Conservation (phyloP, 1,140 invertebrate species). For the Lordiphosa stackelbergi region DNA sequence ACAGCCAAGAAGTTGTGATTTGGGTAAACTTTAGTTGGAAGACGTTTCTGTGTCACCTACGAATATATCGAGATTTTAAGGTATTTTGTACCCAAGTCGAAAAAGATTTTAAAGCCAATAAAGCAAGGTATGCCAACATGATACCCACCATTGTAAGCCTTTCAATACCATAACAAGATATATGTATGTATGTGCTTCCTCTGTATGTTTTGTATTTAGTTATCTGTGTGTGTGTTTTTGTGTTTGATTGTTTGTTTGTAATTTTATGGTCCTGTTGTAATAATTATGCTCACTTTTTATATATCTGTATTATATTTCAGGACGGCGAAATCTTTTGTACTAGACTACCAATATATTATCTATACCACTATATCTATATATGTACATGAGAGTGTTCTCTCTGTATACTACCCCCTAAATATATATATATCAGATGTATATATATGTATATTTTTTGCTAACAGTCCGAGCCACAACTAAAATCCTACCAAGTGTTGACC, state of each 20-base stretch:
- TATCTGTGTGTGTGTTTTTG: constrained; percentile 32
- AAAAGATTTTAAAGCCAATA: no score
- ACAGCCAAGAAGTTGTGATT: no score
- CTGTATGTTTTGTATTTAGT: constrained; percentile 34
- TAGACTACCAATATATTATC: constrained; percentile 75
- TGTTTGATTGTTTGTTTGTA: constrained; percentile 42
- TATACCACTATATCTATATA: constrained; percentile 33
- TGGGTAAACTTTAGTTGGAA: no score
- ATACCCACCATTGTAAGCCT: no score
- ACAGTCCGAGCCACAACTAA: constrained; percentile 41
- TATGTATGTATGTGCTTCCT: constrained; percentile 13
- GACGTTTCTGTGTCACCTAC: no score
- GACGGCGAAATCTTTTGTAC: constrained; percentile 80
- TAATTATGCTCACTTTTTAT: constrained; percentile 74
- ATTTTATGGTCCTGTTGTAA: constrained; percentile 62
- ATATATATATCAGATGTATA: constrained; percentile 34
- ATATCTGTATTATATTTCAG: constrained; percentile 80
- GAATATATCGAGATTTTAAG: no score
- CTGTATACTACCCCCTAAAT: constrained; percentile 13
- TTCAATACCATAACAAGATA: no score
- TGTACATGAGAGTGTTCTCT: constrained; percentile 23
- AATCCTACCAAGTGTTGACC: constrained; percentile 5
- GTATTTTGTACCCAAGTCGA: no score
- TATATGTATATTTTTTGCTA: constrained; percentile 40
- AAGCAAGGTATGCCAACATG: no score